These are phyloP conservation scores for Theretra japonica DNA, from an alignment of 2,888 invertebrate species.

Conservation along the genomic window DNA sequence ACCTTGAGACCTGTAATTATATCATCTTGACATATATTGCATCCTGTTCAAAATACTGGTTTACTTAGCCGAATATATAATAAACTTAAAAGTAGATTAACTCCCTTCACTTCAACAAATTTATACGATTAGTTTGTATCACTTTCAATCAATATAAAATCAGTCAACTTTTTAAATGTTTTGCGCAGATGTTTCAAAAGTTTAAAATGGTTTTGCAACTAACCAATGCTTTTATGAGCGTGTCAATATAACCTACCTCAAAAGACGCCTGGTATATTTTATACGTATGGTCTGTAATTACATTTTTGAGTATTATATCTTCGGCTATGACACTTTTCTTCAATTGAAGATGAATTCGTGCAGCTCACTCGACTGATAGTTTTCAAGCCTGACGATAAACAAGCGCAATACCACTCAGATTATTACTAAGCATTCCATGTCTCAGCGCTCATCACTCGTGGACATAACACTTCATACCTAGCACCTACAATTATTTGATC, in stretches of 20 bases:
- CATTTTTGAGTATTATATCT: no score
- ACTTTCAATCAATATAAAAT: slow-evolving; percentile 15
- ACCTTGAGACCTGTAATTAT: background rate
- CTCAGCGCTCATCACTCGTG: no score
- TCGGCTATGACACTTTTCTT: no score
- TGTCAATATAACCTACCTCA: background rate
- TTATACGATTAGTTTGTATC: slow-evolving; percentile 3
- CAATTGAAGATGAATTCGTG: no score
- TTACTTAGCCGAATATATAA: background rate
- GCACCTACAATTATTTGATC: background rate
- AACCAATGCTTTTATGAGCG: background rate
- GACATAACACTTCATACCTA: no score
- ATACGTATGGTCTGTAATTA: no score
- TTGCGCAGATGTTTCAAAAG: background rate
- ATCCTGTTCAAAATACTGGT: slow-evolving; percentile 24
- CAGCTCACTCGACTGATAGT: no score
- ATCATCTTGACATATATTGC: background rate
- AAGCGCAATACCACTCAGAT: no score
- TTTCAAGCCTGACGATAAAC: no score
- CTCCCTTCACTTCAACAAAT: slow-evolving; percentile 26
- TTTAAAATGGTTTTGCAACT: background rate
- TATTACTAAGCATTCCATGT: no score
- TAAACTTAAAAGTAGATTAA: slow-evolving; percentile 26
- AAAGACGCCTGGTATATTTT: no score
- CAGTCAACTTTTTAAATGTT: background rate